phyloP scores from a whole-genome alignment of 2,888 invertebrate species.

The Coelinius sp. region DNA sequence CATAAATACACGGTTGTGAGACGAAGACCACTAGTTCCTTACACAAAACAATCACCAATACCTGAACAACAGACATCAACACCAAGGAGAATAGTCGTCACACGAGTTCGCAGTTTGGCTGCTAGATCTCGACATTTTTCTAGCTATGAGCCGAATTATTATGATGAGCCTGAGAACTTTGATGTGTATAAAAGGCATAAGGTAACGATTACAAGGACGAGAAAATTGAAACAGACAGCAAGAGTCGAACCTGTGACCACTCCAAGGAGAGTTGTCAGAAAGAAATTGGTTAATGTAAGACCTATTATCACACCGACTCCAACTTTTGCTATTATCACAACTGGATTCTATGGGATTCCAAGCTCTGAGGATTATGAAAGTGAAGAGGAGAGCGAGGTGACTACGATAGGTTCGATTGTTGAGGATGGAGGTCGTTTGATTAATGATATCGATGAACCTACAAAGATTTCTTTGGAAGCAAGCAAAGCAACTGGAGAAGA shows the following conservation, averaged over 20 bases:
- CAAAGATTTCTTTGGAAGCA: conserved; percentile 32
- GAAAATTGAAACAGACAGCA: conserved; percentile 60
- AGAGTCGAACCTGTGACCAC: conserved; percentile 40
- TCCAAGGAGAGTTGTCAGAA: conserved; percentile 56
- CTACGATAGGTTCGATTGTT: conserved; percentile 41
- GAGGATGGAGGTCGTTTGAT: conserved; percentile 49
- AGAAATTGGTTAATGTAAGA: conserved; percentile 63
- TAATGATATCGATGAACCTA: conserved; percentile 54
- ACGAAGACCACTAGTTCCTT: conserved; percentile 59
- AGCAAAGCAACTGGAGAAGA: conserved; percentile 23
- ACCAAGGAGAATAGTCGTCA: conserved; percentile 62
- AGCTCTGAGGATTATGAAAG: conserved; percentile 54
- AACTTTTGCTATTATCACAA: conserved; percentile 65
- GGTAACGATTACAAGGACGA: conserved; percentile 65
- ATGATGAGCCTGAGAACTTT: background rate
- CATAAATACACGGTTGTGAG: conserved; percentile 66
- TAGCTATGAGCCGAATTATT: conserved; percentile 1
- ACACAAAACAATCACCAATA: conserved; percentile 48
- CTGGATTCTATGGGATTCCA: conserved; percentile 64
- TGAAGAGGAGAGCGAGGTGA: conserved; percentile 49
- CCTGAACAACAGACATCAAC: conserved; percentile 38
- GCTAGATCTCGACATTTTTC: conserved; percentile 42
- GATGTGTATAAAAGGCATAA: conserved; percentile 53
- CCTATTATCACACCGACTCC: conserved; percentile 60
- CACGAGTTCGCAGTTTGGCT: conserved; percentile 58